phyloP scores from a whole-genome alignment of 2,888 invertebrate genomes.

The Morinoia aosen region DNA sequence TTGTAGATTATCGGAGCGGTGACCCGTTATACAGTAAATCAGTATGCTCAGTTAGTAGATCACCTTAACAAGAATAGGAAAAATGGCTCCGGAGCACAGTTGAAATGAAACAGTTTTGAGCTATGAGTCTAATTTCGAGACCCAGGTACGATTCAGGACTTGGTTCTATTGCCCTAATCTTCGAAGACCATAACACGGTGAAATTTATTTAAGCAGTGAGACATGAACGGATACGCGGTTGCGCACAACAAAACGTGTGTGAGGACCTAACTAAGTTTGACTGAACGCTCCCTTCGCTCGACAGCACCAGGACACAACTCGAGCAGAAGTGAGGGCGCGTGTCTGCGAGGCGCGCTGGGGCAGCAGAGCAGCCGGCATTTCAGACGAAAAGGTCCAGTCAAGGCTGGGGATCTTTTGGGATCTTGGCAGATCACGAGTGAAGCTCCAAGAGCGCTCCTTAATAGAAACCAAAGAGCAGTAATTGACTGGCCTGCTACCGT shows the following conservation, averaged over 20 bases:
- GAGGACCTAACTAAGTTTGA: neutral
- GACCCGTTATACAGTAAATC: no score
- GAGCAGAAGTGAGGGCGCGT: neutral
- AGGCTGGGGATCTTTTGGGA: conserved; percentile 22
- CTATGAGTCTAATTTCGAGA: neutral
- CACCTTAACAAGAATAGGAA: no score
- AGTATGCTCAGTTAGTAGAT: no score
- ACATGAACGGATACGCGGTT: neutral
- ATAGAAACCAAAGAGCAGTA: conserved; percentile 51
- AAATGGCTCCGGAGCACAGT: no score
- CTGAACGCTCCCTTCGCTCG: neutral
- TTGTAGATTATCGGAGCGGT: no score
- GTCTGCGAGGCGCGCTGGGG: neutral
- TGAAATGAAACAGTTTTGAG: no score
- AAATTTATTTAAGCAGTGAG: neutral
- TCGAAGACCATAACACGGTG: neutral
- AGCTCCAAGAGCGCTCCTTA: conserved; percentile 33
- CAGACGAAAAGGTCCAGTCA: conserved; percentile 34
- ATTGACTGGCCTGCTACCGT: conserved; percentile 22
- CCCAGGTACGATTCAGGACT: neutral
- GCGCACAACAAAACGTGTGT: neutral
- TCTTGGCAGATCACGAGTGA: conserved; percentile 42
- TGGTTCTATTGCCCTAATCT: neutral
- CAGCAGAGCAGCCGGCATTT: neutral
- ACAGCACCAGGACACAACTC: neutral